Conservation (phyloP, 2,888 invertebrate genomes). For the Eupithecia exiguata region DNA sequence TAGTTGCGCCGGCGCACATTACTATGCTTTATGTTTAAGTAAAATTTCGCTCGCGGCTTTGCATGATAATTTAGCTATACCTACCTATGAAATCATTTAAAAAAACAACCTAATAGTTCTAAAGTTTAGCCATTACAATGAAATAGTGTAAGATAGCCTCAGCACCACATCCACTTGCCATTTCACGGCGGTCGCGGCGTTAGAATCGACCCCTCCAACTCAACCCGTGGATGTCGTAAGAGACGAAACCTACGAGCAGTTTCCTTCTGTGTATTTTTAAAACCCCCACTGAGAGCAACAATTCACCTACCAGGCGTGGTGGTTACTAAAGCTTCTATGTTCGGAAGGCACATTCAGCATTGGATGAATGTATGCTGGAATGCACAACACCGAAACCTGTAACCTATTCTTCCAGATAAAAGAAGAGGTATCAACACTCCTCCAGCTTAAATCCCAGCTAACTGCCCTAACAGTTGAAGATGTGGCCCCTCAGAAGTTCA, state of each 20-base stretch:
- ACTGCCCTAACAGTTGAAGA: slow-evolving; percentile 85
- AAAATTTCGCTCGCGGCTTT: background rate
- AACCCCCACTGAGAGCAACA: too few relatives aligned
- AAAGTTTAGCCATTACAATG: background rate
- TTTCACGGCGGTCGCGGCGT: background rate
- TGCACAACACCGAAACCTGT: background rate
- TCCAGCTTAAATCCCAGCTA: slow-evolving; percentile 91
- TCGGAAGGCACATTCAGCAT: too few relatives aligned
- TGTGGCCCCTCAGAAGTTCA: slow-evolving; percentile 88
- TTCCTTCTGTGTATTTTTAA: background rate
- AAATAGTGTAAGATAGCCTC: background rate
- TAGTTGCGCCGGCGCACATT: background rate
- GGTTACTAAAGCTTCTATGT: too few relatives aligned
- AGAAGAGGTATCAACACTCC: slow-evolving; percentile 91
- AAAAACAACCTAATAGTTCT: background rate
- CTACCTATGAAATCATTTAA: background rate
- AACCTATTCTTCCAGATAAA: slow-evolving; percentile 86
- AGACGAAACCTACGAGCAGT: background rate
- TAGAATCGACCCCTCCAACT: background rate
- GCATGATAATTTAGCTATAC: background rate
- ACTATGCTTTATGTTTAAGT: too few relatives aligned
- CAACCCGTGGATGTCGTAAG: background rate
- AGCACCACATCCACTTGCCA: background rate
- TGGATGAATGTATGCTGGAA: background rate
- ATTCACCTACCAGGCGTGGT: too few relatives aligned